Evolutionary conservation across 2,113 vertebrate species (phyloP).

Genomic region (Paramisgurnus dabryanus): DNA sequence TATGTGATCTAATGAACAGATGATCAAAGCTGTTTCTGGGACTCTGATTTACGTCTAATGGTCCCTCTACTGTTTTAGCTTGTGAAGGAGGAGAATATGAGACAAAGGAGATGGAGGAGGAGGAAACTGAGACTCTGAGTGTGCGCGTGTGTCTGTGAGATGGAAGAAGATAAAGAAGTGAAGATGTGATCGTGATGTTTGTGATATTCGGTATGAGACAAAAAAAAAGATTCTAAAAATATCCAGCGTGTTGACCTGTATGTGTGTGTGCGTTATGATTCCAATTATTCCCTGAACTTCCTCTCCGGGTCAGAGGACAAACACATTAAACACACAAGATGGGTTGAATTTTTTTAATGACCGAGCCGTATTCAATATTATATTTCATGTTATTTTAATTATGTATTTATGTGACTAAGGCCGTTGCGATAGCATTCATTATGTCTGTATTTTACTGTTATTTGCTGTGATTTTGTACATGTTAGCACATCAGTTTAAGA

Average conservation of each 20-base stretch:
- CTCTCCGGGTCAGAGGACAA: not conserved
- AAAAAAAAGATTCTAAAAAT: not conserved
- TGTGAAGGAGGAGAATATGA: slow-evolving; percentile 25
- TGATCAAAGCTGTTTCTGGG: slow-evolving; percentile 44
- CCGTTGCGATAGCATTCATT: too few relatives aligned
- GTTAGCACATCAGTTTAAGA: not conserved
- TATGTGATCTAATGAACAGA: slow-evolving; percentile 46
- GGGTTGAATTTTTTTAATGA: not conserved
- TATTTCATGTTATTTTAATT: slow-evolving; percentile 11
- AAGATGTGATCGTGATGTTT: not conserved
- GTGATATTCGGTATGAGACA: not conserved
- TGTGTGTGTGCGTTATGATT: not conserved
- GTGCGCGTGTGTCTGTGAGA: not conserved
- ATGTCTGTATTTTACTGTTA: too few relatives aligned
- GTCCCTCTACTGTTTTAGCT: slow-evolving; percentile 30
- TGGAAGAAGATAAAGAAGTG: slow-evolving; percentile 1
- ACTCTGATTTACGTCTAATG: slow-evolving; percentile 29
- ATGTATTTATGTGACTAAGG: not conserved
- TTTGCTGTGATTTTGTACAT: not conserved
- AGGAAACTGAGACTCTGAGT: slow-evolving; percentile 13
- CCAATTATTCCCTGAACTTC: slow-evolving; percentile 22
- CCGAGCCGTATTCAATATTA: slow-evolving; percentile 9
- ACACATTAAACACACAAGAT: slow-evolving; percentile 29
- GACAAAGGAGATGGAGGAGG: slow-evolving; percentile 11
- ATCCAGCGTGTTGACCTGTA: not conserved